phyloP scores from a whole-genome alignment of 1,140 invertebrate species.

The Drosophila tsacasi region DNA sequence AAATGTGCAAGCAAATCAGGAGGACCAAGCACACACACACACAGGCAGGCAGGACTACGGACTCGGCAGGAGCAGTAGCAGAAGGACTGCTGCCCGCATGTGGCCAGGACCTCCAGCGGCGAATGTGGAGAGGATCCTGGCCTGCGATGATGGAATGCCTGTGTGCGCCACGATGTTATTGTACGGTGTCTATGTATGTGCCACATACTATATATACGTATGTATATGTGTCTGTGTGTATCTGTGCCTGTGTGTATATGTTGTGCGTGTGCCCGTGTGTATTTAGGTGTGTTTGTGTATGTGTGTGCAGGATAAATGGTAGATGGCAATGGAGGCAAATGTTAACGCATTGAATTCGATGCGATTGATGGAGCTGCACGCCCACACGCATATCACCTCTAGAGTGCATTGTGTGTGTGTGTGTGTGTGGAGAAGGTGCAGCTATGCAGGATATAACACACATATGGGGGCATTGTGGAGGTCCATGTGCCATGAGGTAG shows the following conservation, averaged over 20 bases:
- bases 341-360: conserved; percentile 64
- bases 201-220: no score
- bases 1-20: conserved; percentile 76
- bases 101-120: conserved; percentile 29
- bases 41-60: neutral
- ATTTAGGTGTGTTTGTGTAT: conserved; percentile 2
- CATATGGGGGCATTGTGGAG: neutral
- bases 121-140: conserved; percentile 8
- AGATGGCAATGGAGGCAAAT: conserved; percentile 40
- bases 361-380: conserved; percentile 63
- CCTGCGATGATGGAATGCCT: conserved; percentile 31
- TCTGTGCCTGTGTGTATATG: neutral
- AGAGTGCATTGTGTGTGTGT: neutral
- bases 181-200: conserved; percentile 15
- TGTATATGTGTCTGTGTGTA: no score
- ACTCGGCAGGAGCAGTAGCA: neutral
- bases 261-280: conserved; percentile 1
- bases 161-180: conserved; percentile 37
- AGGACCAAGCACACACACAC: conserved; percentile 17
- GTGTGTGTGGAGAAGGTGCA: neutral
- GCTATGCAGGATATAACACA: neutral
- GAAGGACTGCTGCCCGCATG: conserved; percentile 19
- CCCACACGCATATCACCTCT: conserved; percentile 8
- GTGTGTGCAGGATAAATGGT: conserved; percentile 1
- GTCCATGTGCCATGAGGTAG: conserved; percentile 24